Percentiles rank a stretch among this genome's conserved stretches.
Evolutionary conservation across 2,113 vertebrate genomes (phyloP).

Genomic region (Alosa alosa): DNA sequence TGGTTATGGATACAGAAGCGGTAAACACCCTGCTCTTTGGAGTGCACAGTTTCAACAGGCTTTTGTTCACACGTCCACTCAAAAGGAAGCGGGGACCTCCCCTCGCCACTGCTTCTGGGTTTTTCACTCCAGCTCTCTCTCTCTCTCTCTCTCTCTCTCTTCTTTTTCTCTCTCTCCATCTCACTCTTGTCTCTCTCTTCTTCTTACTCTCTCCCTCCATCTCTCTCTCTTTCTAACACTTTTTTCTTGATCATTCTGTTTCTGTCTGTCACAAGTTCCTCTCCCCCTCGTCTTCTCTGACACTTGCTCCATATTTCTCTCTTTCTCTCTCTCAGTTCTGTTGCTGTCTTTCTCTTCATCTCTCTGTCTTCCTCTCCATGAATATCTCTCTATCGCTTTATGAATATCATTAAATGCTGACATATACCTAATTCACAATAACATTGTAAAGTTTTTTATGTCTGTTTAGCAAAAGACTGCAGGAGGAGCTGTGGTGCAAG

Average conservation of each 20-base stretch:
- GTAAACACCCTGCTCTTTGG: conserved; percentile 58
- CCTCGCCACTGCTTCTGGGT: not conserved
- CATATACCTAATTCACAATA: too few relatives aligned
- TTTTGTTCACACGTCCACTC: conserved; percentile 76
- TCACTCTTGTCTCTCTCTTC: not conserved
- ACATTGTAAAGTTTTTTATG: too few relatives aligned
- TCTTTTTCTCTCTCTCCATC: not conserved
- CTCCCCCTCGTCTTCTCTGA: not conserved
- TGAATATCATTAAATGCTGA: too few relatives aligned
- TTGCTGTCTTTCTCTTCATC: conserved; percentile 46
- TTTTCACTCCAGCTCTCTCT: not conserved
- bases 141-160: not conserved
- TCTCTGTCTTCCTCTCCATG: not conserved
- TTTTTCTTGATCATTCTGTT: not conserved
- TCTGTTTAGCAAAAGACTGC: too few relatives aligned
- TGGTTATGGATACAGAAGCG: conserved; percentile 78
- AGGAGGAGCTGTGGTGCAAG: too few relatives aligned
- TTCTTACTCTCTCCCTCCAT: conserved; percentile 17
- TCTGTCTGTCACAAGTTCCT: not conserved
- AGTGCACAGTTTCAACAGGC: conserved; percentile 66
- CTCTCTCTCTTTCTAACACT: conserved; percentile 41
- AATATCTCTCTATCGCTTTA: conserved; percentile 13
- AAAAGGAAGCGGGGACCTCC: conserved; percentile 53
- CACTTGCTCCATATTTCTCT: conserved; percentile 4
- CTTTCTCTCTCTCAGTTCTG: conserved; percentile 2